Conservation (phyloP, 1,140 invertebrate species). For the Protaetia brevitarsis region DNA sequence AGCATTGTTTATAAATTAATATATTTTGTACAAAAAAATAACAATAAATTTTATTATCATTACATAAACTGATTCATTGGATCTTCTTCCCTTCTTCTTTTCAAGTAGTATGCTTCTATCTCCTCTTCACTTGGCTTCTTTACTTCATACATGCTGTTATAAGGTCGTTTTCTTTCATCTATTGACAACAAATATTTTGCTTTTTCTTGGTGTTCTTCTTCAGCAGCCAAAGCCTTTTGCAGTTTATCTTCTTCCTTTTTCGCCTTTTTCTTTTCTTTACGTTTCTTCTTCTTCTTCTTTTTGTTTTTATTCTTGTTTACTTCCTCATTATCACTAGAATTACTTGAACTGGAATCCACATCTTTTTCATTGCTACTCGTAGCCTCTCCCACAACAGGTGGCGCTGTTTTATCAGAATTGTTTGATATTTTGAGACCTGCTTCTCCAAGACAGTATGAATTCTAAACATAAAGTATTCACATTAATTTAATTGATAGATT, state of each 20-base stretch:
- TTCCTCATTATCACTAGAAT: conserved; percentile 44
- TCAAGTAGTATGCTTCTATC: conserved; percentile 90
- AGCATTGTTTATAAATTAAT: neutral
- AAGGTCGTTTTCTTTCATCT: conserved; percentile 88
- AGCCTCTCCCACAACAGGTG: conserved; percentile 23
- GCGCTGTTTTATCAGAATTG: conserved; percentile 23
- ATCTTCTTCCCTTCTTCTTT: conserved; percentile 80
- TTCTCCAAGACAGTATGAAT: conserved; percentile 85
- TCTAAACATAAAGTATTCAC: conserved; percentile 50
- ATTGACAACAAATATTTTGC: conserved; percentile 65
- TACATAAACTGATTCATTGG: conserved; percentile 78
- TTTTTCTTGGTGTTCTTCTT: conserved; percentile 61
- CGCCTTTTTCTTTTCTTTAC: conserved; percentile 54
- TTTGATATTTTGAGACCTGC: conserved; percentile 52
- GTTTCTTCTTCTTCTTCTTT: conserved; percentile 67
- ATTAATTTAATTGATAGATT: conserved; percentile 34
- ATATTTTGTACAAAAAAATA: neutral
- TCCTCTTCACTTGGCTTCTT: conserved; percentile 87
- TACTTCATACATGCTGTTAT: conserved; percentile 84
- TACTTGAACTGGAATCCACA: conserved; percentile 30
- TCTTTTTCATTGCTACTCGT: conserved; percentile 45
- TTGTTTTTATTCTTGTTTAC: conserved; percentile 61
- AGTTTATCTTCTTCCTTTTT: conserved; percentile 49
- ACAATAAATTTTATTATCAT: neutral
- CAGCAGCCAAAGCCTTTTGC: conserved; percentile 61